Conservation (phyloP, 35 echinoderm and acorn worm species). For the Diadema setosum region DNA sequence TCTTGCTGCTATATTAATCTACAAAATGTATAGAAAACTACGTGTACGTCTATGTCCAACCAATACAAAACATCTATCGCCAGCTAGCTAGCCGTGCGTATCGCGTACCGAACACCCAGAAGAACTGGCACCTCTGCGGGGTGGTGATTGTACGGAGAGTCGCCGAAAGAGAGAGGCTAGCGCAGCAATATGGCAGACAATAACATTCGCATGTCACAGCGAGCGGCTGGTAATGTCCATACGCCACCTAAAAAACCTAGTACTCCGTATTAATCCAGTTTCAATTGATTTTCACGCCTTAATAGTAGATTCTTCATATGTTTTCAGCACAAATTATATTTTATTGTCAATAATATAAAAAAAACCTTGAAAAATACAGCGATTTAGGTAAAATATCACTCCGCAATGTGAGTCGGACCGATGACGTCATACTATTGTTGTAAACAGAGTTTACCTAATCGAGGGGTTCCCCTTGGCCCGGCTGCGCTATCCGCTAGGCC, state of each 20-base stretch:
- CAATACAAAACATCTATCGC: not conserved
- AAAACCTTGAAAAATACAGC: not conserved
- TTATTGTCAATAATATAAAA: not conserved
- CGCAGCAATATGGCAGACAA: not conserved
- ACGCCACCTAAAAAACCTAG: not conserved
- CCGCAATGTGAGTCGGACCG: not conserved
- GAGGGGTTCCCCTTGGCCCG: conserved; percentile 10
- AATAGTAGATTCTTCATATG: not conserved
- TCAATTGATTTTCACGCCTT: not conserved
- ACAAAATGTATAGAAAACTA: not conserved
- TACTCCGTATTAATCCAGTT: not conserved
- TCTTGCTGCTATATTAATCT: not conserved
- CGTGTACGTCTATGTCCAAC: not conserved
- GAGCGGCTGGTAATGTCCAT: not conserved
- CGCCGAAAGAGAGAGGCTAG: not conserved
- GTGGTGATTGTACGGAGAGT: not conserved
- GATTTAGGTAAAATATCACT: not conserved
- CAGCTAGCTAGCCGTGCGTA: not conserved
- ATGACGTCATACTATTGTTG: not conserved
- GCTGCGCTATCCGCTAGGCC: too few relatives aligned
- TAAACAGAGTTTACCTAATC: not conserved
- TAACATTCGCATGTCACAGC: not conserved
- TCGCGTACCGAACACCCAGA: not conserved
- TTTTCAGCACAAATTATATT: not conserved
- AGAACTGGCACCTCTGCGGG: too few relatives aligned